phyloP scores from a whole-genome alignment of 2,888 invertebrate genomes.

The Ryuthela nishihirai region DNA sequence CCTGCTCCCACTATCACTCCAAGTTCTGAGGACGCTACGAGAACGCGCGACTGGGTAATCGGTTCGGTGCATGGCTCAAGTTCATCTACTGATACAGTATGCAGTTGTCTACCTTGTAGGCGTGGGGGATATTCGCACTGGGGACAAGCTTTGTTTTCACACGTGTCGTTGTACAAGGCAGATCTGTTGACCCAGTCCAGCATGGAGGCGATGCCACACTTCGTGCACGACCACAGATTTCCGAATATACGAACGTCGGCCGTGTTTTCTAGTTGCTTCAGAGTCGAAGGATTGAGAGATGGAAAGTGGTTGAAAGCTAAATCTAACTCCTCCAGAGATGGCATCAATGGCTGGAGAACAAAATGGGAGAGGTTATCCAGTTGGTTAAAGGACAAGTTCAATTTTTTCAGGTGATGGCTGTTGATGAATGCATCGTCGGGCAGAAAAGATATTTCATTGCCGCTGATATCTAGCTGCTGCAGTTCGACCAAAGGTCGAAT shows the following conservation, averaged over 20 bases:
- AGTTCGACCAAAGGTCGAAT: conserved; percentile 61
- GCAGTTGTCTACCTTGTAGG: conserved; percentile 53
- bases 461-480: conserved; percentile 51
- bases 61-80: neutral
- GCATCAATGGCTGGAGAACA: too few species aligned
- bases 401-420: conserved; percentile 55
- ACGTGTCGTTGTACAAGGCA: conserved; percentile 37
- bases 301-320: conserved; percentile 68
- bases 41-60: neutral
- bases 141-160: conserved; percentile 48
- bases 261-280: conserved; percentile 56
- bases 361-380: too few species aligned
- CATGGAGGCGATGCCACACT: conserved; percentile 53
- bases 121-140: conserved; percentile 60
- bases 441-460: conserved; percentile 10
- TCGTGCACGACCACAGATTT: conserved; percentile 65
- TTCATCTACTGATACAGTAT: neutral
- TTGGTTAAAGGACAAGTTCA: too few species aligned
- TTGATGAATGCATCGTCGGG: conserved; percentile 14
- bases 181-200: conserved; percentile 41
- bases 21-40: conserved; percentile 45
- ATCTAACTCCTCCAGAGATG: too few species aligned
- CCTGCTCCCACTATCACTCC: conserved; percentile 56
- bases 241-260: conserved; percentile 51
- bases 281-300: conserved; percentile 58